These are phyloP conservation scores for Australoheros scitulus DNA, from an alignment of 2,113 vertebrate species.

Conservation along the genomic window DNA sequence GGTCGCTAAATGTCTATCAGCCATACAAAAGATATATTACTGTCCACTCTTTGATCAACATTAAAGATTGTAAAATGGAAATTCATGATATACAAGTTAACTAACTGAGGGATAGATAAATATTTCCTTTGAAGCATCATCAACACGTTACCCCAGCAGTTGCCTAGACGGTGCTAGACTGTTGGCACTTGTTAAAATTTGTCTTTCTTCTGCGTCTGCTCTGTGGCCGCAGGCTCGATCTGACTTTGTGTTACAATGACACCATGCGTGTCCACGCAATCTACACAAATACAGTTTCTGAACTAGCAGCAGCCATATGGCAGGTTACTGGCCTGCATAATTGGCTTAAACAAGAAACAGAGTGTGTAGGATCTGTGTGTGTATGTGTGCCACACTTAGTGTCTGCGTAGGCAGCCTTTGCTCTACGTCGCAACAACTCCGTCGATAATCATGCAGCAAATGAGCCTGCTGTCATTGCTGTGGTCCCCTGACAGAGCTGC, in stretches of 20 bases:
- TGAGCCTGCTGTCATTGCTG: slow-evolving; percentile 68
- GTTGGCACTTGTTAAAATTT: slow-evolving; percentile 13
- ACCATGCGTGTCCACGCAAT: slow-evolving; percentile 7
- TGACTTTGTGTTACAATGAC: slow-evolving; percentile 51
- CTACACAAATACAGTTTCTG: slow-evolving; percentile 30
- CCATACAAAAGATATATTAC: not conserved
- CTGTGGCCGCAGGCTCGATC: slow-evolving; percentile 10
- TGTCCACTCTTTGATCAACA: not conserved
- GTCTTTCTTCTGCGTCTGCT: slow-evolving; percentile 35
- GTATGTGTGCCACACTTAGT: slow-evolving; percentile 8
- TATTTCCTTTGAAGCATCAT: not conserved
- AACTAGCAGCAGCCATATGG: slow-evolving; percentile 65
- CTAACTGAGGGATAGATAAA: not conserved
- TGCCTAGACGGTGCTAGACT: not conserved
- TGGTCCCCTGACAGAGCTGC: slow-evolving; percentile 54
- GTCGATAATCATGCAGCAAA: slow-evolving; percentile 76
- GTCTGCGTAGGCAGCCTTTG: slow-evolving; percentile 33
- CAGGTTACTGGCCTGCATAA: slow-evolving; percentile 63
- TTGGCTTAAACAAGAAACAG: slow-evolving; percentile 60
- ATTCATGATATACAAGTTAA: not conserved
- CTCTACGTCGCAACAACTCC: slow-evolving; percentile 57
- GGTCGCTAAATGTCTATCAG: not conserved
- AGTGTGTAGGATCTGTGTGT: slow-evolving; percentile 3
- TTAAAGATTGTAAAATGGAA: not conserved
- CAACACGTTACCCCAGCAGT: not conserved